These are phyloP conservation scores for Paradoxurus hermaphroditus DNA, from an alignment of 2,113 vertebrate genomes.

Conservation along the genomic window DNA sequence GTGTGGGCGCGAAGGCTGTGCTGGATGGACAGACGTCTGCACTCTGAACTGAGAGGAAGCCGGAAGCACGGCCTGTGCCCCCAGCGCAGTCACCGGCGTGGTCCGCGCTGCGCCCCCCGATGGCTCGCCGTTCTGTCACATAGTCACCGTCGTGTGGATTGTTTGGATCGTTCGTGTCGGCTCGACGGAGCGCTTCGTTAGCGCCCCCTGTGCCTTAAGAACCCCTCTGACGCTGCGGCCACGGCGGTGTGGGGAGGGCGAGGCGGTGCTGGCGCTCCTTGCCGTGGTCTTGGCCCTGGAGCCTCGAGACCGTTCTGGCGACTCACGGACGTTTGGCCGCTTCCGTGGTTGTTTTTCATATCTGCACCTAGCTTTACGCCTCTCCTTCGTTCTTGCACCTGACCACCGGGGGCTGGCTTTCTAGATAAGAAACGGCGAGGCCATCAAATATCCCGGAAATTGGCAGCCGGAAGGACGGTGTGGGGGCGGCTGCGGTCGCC, in stretches of 20 bases:
- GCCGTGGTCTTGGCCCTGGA: rapidly evolving
- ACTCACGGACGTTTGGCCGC: rapidly evolving
- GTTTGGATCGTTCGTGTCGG: no score
- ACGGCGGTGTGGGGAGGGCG: rapidly evolving
- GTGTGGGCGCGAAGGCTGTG: rapidly evolving
- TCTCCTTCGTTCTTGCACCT: background rate
- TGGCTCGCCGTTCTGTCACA: background rate
- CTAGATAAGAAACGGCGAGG: background rate
- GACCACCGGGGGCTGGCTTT: background rate
- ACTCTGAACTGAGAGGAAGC: background rate
- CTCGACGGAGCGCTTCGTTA: background rate
- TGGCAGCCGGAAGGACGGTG: background rate
- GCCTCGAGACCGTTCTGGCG: background rate
- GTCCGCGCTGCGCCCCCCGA: rapidly evolving
- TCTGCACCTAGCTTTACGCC: background rate
- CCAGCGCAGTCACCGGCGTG: background rate
- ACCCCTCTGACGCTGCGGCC: rapidly evolving
- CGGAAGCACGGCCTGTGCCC: background rate
- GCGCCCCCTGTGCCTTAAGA: background rate
- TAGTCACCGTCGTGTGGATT: background rate
- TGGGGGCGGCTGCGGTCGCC: rapidly evolving
- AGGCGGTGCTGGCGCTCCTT: background rate
- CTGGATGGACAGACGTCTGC: rapidly evolving
- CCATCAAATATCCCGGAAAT: rapidly evolving
- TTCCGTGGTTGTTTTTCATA: background rate